These are phyloP conservation scores for Nebria ingens DNA, from an alignment of 1,140 invertebrate genomes.

Conservation along the genomic window DNA sequence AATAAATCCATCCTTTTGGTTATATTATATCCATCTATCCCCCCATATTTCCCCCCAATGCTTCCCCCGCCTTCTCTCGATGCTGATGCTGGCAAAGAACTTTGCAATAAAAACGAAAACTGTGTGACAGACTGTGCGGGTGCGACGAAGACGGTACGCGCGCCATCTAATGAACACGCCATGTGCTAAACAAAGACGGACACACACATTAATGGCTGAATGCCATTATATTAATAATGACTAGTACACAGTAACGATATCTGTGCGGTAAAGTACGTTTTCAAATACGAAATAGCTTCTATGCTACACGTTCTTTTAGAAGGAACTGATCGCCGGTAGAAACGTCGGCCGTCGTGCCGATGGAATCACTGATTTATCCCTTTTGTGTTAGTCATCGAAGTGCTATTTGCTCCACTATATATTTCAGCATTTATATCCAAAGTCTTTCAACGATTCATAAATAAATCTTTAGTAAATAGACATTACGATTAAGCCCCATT, in stretches of 20 bases:
- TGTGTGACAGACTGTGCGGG: not conserved
- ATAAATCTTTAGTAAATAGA: too few relatives aligned
- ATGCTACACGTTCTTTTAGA: not conserved
- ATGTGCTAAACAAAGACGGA: not conserved
- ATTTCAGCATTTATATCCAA: too few relatives aligned
- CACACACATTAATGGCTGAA: not conserved
- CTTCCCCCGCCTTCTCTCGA: not conserved
- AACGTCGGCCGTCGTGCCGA: too few relatives aligned
- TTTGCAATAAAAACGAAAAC: slow-evolving; percentile 1
- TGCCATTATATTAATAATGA: slow-evolving; percentile 7
- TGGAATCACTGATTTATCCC: too few relatives aligned
- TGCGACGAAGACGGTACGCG: not conserved
- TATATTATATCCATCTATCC: not conserved
- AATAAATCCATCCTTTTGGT: not conserved
- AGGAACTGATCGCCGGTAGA: not conserved
- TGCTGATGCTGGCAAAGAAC: not conserved
- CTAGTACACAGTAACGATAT: slow-evolving; percentile 1
- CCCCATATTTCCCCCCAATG: not conserved
- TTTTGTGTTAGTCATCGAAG: too few relatives aligned
- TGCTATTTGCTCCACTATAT: too few relatives aligned
- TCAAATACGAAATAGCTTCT: slow-evolving; percentile 5
- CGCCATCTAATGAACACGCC: not conserved
- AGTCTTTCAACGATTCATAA: too few relatives aligned
- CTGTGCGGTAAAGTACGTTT: slow-evolving; percentile 3
- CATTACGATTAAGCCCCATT: too few relatives aligned